Base-by-base conservation (phyloP, 2,888 invertebrate species). In the Cataglyphis cursor region DNA sequence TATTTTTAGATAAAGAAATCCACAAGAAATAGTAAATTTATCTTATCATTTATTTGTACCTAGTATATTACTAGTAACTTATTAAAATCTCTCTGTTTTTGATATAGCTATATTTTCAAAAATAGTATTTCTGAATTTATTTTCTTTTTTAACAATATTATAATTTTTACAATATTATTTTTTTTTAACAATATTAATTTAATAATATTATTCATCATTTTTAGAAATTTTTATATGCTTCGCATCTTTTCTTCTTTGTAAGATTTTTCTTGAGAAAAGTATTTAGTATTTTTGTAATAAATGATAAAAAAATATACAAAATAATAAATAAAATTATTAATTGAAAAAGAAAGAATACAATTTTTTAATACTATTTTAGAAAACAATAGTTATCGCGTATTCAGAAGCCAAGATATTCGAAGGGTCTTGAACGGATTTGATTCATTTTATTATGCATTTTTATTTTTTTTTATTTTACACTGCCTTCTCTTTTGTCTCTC, bases 281-380 rank as follows among this genome's bases (percentile, higher is more conserved):
- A 18, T 18, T 48, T 48, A 48, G 18, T 6, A 44, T 10, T 3
- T 44, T 44, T 18, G 0, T 44, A 51, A 51, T 51, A 51, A 51
- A 6, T 48, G 6, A 48, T n/a, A 18, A 48, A 51, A 51, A 48
- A 28, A 48, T 18, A 1, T 12, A 41, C 18, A 18, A 48, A 8
- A 51, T 51, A 51, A 51, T 51, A 44, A 44, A 44, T 44, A n/a
- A 51, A 51, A n/a, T 48, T 48, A 51, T 51, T n/a, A 51, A 51
- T n/a, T 51, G 8, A 51, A 51, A 51, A 8, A 2, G 6, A 6
- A 35, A 35, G 6, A 35, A 35, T 0, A 35, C 6, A 51, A n/a
- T 1, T n/a, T 6, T 8, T 51, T 1, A n/a, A 51, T 51, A 51
- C n/a, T 12, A 24, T 59, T 73, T 41, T 12, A 28, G 5, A 59